Conservation (phyloP, 1,140 invertebrate genomes). For the Paraescarpia echinospica region DNA sequence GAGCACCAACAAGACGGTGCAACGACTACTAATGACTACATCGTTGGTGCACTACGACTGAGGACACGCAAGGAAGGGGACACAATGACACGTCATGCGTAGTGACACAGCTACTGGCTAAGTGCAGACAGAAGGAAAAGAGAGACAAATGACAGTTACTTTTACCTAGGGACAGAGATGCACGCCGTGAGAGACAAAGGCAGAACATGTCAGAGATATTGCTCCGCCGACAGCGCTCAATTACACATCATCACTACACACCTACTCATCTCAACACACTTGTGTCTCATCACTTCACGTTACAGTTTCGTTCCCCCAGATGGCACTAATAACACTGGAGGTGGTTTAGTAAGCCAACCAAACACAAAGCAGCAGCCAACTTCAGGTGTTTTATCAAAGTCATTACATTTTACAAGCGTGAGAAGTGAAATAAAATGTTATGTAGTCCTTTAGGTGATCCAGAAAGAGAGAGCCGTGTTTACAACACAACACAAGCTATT, state of each 20-base stretch:
- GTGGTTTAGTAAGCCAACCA: background rate
- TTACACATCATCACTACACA: background rate
- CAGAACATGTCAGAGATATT: background rate
- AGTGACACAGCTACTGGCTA: background rate
- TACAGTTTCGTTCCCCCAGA: background rate
- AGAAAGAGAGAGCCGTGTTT: background rate
- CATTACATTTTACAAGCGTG: background rate
- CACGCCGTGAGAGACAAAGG: background rate
- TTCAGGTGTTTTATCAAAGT: background rate
- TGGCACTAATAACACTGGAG: background rate
- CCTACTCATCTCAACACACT: background rate
- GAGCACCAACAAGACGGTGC: background rate
- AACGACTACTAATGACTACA: background rate
- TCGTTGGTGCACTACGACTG: background rate
- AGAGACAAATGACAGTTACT: slow-evolving; percentile 2
- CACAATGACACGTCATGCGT: background rate
- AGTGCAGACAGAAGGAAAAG: background rate
- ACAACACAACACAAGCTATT: background rate
- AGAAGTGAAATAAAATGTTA: background rate
- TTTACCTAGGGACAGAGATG: slow-evolving; percentile 16
- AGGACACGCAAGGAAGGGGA: background rate
- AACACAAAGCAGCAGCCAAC: no score
- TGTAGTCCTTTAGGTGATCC: background rate
- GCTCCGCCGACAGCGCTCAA: background rate
- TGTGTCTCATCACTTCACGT: background rate